Evolutionary conservation across 2,888 invertebrate species (phyloP).

Genomic region (Lucinisca nassula): DNA sequence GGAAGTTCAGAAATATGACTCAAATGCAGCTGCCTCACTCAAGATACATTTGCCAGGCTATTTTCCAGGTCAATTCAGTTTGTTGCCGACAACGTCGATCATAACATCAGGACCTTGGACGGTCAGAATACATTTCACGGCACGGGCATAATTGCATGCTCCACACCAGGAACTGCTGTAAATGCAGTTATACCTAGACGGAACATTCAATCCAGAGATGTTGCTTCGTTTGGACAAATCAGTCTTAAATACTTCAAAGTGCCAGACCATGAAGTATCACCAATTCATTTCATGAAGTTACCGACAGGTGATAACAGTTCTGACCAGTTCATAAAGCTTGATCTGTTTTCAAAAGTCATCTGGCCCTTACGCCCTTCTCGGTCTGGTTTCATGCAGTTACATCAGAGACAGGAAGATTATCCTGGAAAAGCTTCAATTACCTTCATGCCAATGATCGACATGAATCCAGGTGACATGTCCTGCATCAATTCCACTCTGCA

Average conservation of each 20-base stretch:
- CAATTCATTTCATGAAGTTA: not conserved
- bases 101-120: conserved; percentile 73
- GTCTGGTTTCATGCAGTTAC: conserved; percentile 71
- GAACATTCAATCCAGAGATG: not conserved
- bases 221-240: conserved; percentile 25
- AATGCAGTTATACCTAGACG: conserved; percentile 21
- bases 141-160: conserved; percentile 61
- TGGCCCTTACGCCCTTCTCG: conserved; percentile 43
- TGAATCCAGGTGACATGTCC: conserved; percentile 64
- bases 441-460: conserved; percentile 72
- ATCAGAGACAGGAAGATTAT: conserved; percentile 32
- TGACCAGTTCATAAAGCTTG: not conserved
- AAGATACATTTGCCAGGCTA: conserved; percentile 36
- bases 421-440: conserved; percentile 66
- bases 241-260: conserved; percentile 23
- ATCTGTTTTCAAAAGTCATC: not conserved
- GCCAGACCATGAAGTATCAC: not conserved
- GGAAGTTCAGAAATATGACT: conserved; percentile 60
- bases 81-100: conserved; percentile 79
- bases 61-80: conserved; percentile 63
- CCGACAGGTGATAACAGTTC: no score
- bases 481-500: conserved; percentile 60
- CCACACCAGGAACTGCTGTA: conserved; percentile 35
- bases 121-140: conserved; percentile 70
- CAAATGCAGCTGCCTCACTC: conserved; percentile 42